phyloP scores from a whole-genome alignment of 92 coral and sea anemone species.

The Epizoanthus illoricatus region DNA sequence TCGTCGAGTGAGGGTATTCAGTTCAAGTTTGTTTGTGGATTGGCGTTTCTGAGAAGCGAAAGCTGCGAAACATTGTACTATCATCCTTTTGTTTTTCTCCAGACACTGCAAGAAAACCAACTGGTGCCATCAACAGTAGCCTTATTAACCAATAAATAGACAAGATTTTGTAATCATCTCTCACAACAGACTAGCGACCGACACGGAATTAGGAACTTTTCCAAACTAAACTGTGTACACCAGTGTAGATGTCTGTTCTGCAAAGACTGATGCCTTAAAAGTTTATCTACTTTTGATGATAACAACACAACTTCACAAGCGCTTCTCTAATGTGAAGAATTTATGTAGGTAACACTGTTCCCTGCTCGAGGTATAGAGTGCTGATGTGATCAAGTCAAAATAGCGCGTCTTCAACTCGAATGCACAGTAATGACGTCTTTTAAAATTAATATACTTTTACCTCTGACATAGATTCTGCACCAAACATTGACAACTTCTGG shows the following conservation, averaged over 20 bases:
- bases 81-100: not conserved
- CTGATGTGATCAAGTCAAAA: too few species aligned
- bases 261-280: not conserved
- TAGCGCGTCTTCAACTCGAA: not conserved
- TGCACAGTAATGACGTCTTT: not conserved
- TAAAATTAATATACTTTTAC: too few species aligned
- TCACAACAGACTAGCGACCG: slow-evolving; percentile 3
- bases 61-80: not conserved
- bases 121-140: not conserved
- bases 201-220: slow-evolving; percentile 24
- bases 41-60: not conserved
- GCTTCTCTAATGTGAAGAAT: too few species aligned
- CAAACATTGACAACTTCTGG: not conserved
- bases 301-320: too few species aligned
- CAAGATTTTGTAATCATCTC: slow-evolving; percentile 1
- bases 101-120: not conserved
- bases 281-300: not conserved
- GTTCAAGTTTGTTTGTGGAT: not conserved
- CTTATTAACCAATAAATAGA: not conserved
- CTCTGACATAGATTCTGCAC: not conserved
- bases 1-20: not conserved
- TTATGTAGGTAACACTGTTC: too few species aligned
- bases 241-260: not conserved
- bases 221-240: not conserved
- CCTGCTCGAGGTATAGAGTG: too few species aligned